phyloP scores from a whole-genome alignment of 2,888 invertebrate species.

The Philhelius pedissequus region DNA sequence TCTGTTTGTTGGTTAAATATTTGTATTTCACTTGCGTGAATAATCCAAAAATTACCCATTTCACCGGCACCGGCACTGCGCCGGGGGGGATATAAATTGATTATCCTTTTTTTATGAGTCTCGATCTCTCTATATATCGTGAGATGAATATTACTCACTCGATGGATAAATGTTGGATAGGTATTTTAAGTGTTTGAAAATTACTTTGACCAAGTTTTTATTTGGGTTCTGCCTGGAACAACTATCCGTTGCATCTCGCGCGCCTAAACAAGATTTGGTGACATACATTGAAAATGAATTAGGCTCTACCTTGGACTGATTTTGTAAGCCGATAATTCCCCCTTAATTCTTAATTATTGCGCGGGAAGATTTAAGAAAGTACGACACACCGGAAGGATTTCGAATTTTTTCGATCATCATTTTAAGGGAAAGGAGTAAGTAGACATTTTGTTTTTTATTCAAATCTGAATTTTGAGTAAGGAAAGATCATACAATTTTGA shows the following conservation, averaged over 20 bases:
- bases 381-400: too few species aligned
- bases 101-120: slow-evolving; percentile 43
- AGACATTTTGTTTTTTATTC: too few species aligned
- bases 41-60: slow-evolving; percentile 48
- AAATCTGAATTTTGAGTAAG: too few species aligned
- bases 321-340: not conserved
- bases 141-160: not conserved
- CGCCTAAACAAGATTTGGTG: not conserved
- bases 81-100: slow-evolving; percentile 20
- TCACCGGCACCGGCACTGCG: not conserved
- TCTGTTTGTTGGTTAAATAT: slow-evolving; percentile 29
- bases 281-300: not conserved
- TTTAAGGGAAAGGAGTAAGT: too few species aligned
- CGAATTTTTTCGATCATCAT: too few species aligned
- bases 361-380: not conserved
- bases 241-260: too few species aligned
- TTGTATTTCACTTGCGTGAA: slow-evolving; percentile 55
- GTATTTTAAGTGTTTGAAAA: slow-evolving; percentile 14
- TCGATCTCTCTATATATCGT: not conserved
- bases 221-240: too few species aligned
- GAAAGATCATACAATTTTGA: too few species aligned
- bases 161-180: not conserved
- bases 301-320: not conserved
- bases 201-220: not conserved
- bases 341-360: not conserved